phyloP scores from a whole-genome alignment of 2,888 invertebrate genomes.

The Cryptosula pallasiana region DNA sequence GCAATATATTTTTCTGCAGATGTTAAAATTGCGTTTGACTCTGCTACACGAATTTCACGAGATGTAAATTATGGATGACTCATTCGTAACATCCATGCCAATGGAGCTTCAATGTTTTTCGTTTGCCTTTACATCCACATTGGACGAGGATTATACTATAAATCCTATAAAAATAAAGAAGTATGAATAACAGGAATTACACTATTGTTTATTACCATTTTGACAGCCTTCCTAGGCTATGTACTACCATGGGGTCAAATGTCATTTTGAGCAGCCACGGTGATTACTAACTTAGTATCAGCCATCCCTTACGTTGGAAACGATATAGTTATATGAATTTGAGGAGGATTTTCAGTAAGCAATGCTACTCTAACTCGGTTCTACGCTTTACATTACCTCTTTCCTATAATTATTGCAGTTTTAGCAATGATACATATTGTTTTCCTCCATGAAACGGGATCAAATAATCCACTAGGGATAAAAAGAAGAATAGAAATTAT shows the following conservation, averaged over 20 bases:
- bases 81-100: conserved; percentile 64
- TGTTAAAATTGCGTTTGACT: conserved; percentile 63
- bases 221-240: conserved; percentile 72
- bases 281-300: conserved; percentile 59
- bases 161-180: conserved; percentile 55
- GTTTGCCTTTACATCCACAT: conserved; percentile 66
- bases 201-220: conserved; percentile 66
- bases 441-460: conserved; percentile 66
- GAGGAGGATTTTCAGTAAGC: conserved; percentile 71
- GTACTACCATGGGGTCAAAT: conserved; percentile 75
- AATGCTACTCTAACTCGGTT: conserved; percentile 73
- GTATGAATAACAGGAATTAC: conserved; percentile 65
- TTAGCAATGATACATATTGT: conserved; percentile 63
- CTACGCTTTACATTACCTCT: conserved; percentile 68
- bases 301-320: conserved; percentile 67
- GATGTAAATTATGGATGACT: conserved; percentile 68
- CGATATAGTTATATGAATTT: conserved; percentile 65
- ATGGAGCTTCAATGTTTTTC: conserved; percentile 70
- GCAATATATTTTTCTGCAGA: conserved; percentile 67
- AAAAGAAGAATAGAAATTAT: conserved; percentile 67
- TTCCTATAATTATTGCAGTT: conserved; percentile 64
- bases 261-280: conserved; percentile 70
- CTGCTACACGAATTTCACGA: conserved; percentile 66
- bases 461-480: conserved; percentile 64
- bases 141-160: conserved; percentile 63